These are phyloP conservation scores for Osedax frankpressi DNA, from an alignment of 2,888 invertebrate genomes.

Conservation along the genomic window DNA sequence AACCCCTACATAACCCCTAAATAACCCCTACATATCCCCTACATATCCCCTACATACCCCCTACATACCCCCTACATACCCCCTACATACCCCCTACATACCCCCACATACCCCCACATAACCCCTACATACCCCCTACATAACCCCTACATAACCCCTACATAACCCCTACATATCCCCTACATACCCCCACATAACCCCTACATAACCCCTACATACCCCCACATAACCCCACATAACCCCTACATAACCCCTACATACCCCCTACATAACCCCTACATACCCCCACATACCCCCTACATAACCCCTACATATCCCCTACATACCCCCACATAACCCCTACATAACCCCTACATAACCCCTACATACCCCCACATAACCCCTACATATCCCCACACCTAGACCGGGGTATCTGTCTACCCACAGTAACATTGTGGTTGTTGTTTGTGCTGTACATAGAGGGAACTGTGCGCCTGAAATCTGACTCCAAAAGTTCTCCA, in stretches of 20 bases:
- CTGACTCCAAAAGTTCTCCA: slow-evolving; percentile 65
- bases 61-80: too few relatives aligned
- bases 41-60: too few relatives aligned
- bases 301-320: background rate
- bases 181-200: background rate
- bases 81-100: too few relatives aligned
- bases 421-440: slow-evolving; percentile 83
- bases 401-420: slow-evolving; percentile 84
- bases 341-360: background rate
- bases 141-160: too few relatives aligned
- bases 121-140: too few relatives aligned
- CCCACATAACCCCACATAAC: background rate
- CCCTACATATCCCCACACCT: too few relatives aligned
- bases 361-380: background rate
- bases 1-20: too few relatives aligned
- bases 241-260: background rate
- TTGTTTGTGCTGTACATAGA: slow-evolving; percentile 78
- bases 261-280: background rate
- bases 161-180: too few relatives aligned
- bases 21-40: too few relatives aligned
- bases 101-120: too few relatives aligned
- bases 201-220: background rate
- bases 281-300: background rate
- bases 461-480: slow-evolving; percentile 70
- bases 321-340: background rate